Conservation (phyloP, 2,797 vertebrate species). For the Spea hammondii region DNA sequence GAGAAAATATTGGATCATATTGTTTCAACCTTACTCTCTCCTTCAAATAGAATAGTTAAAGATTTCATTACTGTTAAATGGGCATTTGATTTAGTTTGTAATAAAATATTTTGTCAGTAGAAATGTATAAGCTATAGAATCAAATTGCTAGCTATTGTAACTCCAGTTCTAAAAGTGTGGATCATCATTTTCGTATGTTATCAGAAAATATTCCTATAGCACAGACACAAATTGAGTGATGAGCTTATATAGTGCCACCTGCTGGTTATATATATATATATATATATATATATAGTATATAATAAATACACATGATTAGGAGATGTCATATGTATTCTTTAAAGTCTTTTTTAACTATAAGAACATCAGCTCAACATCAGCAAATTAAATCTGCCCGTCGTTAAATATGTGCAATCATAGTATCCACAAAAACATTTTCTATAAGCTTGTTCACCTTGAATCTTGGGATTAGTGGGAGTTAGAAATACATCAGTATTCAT, state of each 20-base stretch:
- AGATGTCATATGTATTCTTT: no score
- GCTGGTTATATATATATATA: not conserved
- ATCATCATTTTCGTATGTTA: not conserved
- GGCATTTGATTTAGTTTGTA: constrained; percentile 43
- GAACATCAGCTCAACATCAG: no score
- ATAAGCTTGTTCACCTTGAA: not conserved
- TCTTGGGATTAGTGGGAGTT: not conserved
- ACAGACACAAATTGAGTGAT: constrained; percentile 2
- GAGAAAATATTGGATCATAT: constrained; percentile 13
- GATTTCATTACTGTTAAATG: constrained; percentile 45
- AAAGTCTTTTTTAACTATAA: no score
- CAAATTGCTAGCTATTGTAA: not conserved
- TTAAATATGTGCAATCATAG: no score
- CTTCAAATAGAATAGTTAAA: constrained; percentile 47
- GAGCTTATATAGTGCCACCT: constrained; percentile 18
- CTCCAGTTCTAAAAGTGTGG: constrained; percentile 16
- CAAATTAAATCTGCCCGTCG: no score
- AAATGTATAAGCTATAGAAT: constrained; percentile 17
- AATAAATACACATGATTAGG: no score
- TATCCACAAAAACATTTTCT: no score
- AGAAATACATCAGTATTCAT: not conserved
- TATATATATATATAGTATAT: no score
- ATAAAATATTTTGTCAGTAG: not conserved
- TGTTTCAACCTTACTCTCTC: constrained; percentile 41
- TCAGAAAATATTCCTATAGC: not conserved